Evolutionary conservation across 1,140 invertebrate species (phyloP).

Genomic region (Hypsibius dujardini): DNA sequence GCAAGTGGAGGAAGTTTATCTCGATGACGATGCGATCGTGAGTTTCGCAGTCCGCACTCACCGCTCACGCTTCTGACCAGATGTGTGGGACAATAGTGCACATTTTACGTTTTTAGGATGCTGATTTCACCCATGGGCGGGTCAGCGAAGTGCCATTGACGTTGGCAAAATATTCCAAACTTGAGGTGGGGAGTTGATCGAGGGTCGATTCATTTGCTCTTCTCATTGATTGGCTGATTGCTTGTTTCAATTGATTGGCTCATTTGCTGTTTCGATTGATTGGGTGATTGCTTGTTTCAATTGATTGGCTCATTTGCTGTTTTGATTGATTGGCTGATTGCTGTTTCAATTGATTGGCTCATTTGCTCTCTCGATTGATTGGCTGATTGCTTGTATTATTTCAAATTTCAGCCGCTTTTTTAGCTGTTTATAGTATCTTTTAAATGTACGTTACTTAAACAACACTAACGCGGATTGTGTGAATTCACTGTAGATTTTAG

Average conservation of each 20-base stretch:
- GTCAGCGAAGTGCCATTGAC: slow-evolving; percentile 57
- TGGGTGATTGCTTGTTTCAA: neutral
- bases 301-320: neutral
- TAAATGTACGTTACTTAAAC: too few species aligned
- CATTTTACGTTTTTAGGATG: slow-evolving; percentile 34
- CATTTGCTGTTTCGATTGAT: slow-evolving; percentile 9
- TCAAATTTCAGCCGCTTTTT: too few species aligned
- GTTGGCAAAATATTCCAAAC: slow-evolving; percentile 49
- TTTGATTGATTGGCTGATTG: neutral
- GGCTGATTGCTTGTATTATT: too few species aligned
- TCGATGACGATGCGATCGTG: neutral
- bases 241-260: neutral
- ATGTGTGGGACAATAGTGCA: neutral
- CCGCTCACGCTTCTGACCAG: neutral
- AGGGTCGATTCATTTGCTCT: neutral
- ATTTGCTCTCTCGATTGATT: neutral
- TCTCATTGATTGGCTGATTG: neutral
- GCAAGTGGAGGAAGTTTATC: neutral
- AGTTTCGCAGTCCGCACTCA: neutral
- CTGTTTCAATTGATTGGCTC: neutral
- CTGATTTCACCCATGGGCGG: slow-evolving; percentile 72
- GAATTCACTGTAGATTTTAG: neutral
- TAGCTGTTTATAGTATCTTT: too few species aligned
- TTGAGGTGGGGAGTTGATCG: slow-evolving; percentile 32
- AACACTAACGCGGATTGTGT: too few species aligned